phyloP scores from a whole-genome alignment of 2,113 vertebrate species.

The Channa argus region DNA sequence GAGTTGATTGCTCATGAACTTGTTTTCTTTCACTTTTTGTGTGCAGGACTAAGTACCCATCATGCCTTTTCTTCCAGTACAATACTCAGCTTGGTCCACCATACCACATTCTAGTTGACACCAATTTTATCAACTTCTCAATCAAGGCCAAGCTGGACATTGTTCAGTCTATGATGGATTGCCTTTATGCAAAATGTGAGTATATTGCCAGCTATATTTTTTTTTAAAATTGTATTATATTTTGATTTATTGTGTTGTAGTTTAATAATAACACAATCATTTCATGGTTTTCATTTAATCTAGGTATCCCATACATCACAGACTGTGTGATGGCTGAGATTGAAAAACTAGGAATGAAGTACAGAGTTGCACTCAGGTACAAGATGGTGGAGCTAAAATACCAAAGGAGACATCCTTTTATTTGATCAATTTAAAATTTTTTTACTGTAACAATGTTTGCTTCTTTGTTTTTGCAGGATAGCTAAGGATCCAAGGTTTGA shows the following conservation, averaged over 20 bases:
- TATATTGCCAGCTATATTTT: constrained; percentile 22
- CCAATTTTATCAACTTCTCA: constrained; percentile 99
- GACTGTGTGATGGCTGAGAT: constrained; percentile 99
- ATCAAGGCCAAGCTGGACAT: constrained; percentile 98
- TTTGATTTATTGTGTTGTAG: background rate
- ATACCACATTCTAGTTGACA: constrained; percentile 95
- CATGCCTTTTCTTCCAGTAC: constrained; percentile 98
- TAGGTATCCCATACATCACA: constrained; percentile 97
- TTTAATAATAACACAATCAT: background rate
- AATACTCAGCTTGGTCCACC: constrained; percentile 97
- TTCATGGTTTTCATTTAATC: background rate
- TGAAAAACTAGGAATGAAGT: constrained; percentile 97
- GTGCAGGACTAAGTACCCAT: constrained; percentile 91
- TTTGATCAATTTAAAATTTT: background rate
- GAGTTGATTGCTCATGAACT: constrained; percentile 1
- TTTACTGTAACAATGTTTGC: background rate
- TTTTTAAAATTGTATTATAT: too few species aligned
- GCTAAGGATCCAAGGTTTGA: constrained; percentile 97
- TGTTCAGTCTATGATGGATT: constrained; percentile 99
- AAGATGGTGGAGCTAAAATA: background rate
- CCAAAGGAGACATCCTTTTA: background rate
- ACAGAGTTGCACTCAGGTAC: constrained; percentile 95
- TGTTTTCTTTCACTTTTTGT: constrained; percentile 44
- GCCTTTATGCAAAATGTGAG: constrained; percentile 98
- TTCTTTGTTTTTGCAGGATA: constrained; percentile 83